Conservation (phyloP, 2,888 invertebrate genomes). For the Griposia aprilina region DNA sequence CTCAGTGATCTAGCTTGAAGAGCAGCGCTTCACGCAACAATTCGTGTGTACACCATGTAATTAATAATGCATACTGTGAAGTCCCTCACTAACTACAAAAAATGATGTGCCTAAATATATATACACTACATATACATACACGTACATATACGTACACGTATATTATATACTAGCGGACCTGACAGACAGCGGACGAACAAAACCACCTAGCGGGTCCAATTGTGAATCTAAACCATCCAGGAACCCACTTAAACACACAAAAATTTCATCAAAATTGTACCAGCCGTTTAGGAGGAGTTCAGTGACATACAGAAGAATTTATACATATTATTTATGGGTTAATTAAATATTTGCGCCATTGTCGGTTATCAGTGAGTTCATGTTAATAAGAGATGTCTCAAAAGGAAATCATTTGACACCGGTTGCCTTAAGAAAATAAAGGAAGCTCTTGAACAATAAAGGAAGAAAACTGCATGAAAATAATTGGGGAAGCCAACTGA, state of each 20-base stretch:
- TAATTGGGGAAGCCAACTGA: background rate
- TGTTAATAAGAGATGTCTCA: background rate
- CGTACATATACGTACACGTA: too few species aligned
- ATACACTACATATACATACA: too few species aligned
- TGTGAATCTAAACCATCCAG: background rate
- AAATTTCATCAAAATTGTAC: background rate
- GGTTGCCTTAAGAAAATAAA: background rate
- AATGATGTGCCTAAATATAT: background rate
- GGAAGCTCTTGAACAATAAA: background rate
- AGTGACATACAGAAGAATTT: background rate
- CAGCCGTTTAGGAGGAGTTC: background rate
- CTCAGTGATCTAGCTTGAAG: background rate
- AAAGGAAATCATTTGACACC: background rate
- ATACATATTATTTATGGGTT: background rate
- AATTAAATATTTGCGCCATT: background rate
- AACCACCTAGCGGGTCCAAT: background rate
- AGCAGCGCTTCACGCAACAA: background rate
- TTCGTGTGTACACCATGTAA: background rate
- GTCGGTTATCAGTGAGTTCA: background rate
- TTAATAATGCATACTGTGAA: background rate
- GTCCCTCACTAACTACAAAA: background rate
- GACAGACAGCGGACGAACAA: background rate
- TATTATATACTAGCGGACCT: background rate
- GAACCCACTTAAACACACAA: background rate
- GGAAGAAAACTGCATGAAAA: conserved; percentile 4